Evolutionary conservation across 1,140 invertebrate species (phyloP).

Genomic region (Whitmania pigra): DNA sequence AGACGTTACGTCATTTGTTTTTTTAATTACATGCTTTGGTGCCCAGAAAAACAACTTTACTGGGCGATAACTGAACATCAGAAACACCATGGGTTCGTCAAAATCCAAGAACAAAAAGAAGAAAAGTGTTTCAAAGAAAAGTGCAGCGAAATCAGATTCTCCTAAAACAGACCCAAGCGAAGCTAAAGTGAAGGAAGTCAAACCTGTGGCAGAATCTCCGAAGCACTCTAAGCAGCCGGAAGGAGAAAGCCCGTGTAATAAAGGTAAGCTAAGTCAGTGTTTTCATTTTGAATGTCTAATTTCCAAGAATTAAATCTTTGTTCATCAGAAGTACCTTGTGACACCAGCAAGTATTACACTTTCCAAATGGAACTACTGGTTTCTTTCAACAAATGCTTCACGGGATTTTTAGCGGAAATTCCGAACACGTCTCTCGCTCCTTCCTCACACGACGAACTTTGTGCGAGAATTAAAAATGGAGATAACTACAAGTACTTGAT

Average conservation of each 20-base stretch:
- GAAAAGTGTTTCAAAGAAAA: neutral
- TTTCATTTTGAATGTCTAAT: no score
- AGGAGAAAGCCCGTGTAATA: no score
- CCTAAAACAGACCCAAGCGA: neutral
- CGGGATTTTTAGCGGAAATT: slow-evolving; percentile 3
- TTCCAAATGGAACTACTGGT: neutral
- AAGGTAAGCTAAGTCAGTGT: no score
- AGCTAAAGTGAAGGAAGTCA: neutral
- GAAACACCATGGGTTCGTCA: no score
- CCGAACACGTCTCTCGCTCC: neutral
- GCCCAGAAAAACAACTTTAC: no score
- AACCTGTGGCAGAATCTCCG: neutral
- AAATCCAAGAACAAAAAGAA: neutral
- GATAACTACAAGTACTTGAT: neutral
- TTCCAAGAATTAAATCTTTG: no score
- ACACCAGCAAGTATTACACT: no score
- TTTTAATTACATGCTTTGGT: no score
- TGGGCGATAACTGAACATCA: no score
- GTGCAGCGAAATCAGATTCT: neutral
- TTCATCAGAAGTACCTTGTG: no score
- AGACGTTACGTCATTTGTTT: no score
- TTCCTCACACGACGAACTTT: neutral
- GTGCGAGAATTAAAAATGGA: neutral
- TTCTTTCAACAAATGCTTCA: slow-evolving; percentile 5
- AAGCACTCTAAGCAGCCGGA: no score